Evolutionary conservation across 1,140 invertebrate genomes (phyloP), one percentile per base, ranked within the genome.

Genomic region (Drosophila pectinifera): DNA sequence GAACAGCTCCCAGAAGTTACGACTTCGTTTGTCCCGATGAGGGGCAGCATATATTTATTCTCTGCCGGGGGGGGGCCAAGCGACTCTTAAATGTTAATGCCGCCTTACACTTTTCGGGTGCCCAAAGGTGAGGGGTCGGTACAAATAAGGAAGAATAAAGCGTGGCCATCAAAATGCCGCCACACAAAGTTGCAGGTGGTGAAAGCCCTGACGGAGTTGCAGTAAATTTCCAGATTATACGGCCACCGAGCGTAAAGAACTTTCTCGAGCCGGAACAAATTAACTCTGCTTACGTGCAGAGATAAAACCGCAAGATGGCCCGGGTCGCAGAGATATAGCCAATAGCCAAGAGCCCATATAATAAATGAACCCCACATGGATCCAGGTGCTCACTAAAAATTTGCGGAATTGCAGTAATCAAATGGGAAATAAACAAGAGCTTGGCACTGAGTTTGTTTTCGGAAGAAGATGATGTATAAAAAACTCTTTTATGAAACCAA

Each of bases 21-120:
- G 73, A 61, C 45, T 58, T 48, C 42, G 22, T 70, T 70, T 24
- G 41, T 51, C 20, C 26, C 13, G 34, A 70, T 48, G 64, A 48
- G 7, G 20, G n/a, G 16, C 22, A n/a, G 16, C 22, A 39, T 28
- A 49, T 41, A 53, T 28, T n/a, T n/a, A n/a, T n/a, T n/a, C 65
- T 70, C 26, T 28, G 49, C 41, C 63, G 45, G 42, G 10, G 68
- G n/a, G n/a, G n/a, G n/a, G n/a, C n/a, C n/a, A n/a, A n/a, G 28
- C 48, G 34, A 24, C 67, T 53, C 78, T 86, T 85, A 86, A 86
- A 85, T 81, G 58, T 78, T 86, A 69, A 81, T 86, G 81, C 82
- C 67, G 49, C 73, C 82, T 81, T 67, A 72, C 67, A 39, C 16
- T 42, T 54, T 48, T 7, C 57, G 42, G 28, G 2, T 22, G 26